A percentile compares a stretch with the other conserved stretches of the same genome.
Evolutionary conservation across 1,140 invertebrate species (phyloP).

Genomic region (Penaeus japonicus): DNA sequence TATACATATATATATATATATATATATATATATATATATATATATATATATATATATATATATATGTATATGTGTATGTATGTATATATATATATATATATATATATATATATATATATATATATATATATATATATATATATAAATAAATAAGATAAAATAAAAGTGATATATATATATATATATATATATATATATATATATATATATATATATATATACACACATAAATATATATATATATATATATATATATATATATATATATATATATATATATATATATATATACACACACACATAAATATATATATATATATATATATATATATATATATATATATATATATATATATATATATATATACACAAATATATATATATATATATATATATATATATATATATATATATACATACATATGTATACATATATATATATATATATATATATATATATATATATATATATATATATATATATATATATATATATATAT

Average conservation of each 20-base stretch:
- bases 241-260: neutral
- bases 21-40: no score
- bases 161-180: neutral
- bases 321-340: conserved; percentile 22
- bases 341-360: conserved; percentile 22
- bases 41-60: no score
- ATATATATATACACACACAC: neutral
- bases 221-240: neutral
- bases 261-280: conserved; percentile 13
- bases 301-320: conserved; percentile 20
- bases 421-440: conserved; percentile 22
- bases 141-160: no score
- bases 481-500: conserved; percentile 14
- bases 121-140: no score
- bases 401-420: neutral
- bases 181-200: neutral
- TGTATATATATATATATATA: no score
- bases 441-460: neutral
- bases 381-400: conserved; percentile 19
- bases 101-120: no score
- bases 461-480: neutral
- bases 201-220: neutral
- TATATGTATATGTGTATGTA: no score
- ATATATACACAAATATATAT: conserved; percentile 14
- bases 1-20: no score